A percentile compares a stretch with the other conserved stretches of the same genome.
These are phyloP conservation scores for Apodemus speciosus DNA, from an alignment of 2,113 vertebrate species.

Conservation along the genomic window DNA sequence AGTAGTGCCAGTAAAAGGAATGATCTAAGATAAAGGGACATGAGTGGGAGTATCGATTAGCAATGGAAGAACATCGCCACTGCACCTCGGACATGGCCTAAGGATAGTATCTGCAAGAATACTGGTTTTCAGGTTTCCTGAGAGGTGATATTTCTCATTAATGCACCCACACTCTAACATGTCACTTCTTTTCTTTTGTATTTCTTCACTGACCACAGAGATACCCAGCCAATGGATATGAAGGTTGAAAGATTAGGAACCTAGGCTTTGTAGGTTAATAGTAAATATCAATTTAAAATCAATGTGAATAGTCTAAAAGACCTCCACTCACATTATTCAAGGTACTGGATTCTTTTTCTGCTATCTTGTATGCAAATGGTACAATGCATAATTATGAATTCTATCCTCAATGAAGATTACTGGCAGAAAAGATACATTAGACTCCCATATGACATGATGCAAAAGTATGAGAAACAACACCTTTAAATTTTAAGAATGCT, in stretches of 20 bases:
- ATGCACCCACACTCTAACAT: neutral
- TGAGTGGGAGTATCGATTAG: neutral
- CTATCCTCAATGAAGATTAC: neutral
- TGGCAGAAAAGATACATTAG: neutral
- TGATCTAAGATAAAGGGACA: conserved; percentile 30
- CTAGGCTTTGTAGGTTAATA: neutral
- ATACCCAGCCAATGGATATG: neutral
- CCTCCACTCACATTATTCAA: neutral
- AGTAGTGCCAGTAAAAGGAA: conserved; percentile 5
- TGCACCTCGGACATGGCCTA: neutral
- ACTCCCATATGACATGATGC: neutral
- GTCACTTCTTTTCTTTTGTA: conserved; percentile 1
- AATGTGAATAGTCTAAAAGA: neutral
- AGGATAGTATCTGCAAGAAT: neutral
- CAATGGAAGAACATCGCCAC: neutral
- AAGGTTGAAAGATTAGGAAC: neutral
- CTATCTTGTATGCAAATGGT: neutral
- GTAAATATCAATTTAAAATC: conserved; percentile 24
- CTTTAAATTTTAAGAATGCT: neutral
- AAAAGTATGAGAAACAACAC: neutral
- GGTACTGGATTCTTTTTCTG: neutral
- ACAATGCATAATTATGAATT: neutral
- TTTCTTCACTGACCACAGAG: neutral
- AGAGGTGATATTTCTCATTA: neutral
- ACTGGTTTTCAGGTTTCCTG: neutral